These are phyloP conservation scores for Melanaphis sacchari DNA, from an alignment of 1,140 invertebrate genomes.

Conservation along the genomic window DNA sequence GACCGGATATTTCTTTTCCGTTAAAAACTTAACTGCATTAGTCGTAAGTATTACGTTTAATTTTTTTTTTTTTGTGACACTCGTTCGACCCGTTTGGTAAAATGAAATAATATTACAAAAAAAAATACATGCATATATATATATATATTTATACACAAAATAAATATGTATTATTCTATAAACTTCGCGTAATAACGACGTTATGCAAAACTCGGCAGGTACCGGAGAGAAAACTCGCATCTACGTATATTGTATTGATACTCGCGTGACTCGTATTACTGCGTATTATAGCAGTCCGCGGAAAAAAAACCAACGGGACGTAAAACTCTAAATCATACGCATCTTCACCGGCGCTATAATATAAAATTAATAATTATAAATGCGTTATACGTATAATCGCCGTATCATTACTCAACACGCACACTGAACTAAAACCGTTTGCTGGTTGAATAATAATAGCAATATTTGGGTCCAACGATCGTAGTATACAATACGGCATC, in stretches of 20 bases:
- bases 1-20: constrained; percentile 36
- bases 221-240: background rate
- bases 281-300: background rate
- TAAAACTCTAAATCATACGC: background rate
- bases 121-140: background rate
- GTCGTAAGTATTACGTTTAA: background rate
- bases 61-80: background rate
- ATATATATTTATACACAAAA: background rate
- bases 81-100: constrained; percentile 5
- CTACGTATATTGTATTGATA: background rate
- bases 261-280: background rate
- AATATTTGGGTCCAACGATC: background rate
- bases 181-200: background rate
- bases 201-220: constrained; percentile 18
- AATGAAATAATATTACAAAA: background rate
- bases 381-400: background rate
- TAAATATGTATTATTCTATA: background rate
- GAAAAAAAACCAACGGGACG: background rate
- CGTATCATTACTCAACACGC: background rate
- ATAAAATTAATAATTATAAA: background rate
- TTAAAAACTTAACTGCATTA: constrained; percentile 31
- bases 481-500: background rate
- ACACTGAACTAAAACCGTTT: background rate
- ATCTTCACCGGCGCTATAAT: background rate
- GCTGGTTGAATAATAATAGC: background rate